Evolutionary conservation across 2,113 vertebrate species (phyloP).

Genomic region (Phrynosoma platyrhinos): DNA sequence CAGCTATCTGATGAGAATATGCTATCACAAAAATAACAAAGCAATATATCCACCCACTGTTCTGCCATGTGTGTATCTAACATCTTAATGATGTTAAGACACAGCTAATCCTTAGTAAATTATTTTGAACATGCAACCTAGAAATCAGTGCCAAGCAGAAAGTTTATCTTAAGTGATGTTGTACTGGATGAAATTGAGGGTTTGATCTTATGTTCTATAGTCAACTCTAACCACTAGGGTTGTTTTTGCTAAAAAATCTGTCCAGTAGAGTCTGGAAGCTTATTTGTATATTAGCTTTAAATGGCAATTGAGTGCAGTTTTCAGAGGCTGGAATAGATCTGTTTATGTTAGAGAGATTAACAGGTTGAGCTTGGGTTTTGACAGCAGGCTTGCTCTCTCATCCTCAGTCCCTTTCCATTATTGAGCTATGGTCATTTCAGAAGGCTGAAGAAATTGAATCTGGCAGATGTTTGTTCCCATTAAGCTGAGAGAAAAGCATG

Average conservation of each 20-base stretch:
- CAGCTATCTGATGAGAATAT: too few species aligned
- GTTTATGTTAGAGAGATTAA: slow-evolving; percentile 15
- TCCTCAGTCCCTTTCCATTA: slow-evolving; percentile 12
- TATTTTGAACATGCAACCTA: not conserved
- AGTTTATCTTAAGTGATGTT: not conserved
- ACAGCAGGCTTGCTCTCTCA: not conserved
- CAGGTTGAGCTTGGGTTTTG: not conserved
- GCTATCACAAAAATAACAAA: not conserved
- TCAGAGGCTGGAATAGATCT: not conserved
- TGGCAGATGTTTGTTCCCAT: slow-evolving; percentile 10
- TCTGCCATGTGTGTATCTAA: not conserved
- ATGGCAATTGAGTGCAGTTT: not conserved
- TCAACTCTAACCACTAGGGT: not conserved
- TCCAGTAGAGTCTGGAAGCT: not conserved
- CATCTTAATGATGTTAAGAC: not conserved
- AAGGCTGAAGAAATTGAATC: slow-evolving; percentile 20
- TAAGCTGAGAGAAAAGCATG: not conserved
- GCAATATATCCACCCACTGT: not conserved
- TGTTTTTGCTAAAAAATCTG: not conserved
- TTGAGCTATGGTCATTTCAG: slow-evolving; percentile 28
- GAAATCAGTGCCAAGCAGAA: not conserved
- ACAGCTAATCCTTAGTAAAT: not conserved
- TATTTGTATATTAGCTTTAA: not conserved
- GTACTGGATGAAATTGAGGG: too few species aligned
- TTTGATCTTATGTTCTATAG: not conserved